A percentile compares a stretch with the other conserved stretches of the same genome.
Conservation (phyloP, 37 sponge, comb jelly and placozoan genomes). For the Cladorhizidae sp. region DNA sequence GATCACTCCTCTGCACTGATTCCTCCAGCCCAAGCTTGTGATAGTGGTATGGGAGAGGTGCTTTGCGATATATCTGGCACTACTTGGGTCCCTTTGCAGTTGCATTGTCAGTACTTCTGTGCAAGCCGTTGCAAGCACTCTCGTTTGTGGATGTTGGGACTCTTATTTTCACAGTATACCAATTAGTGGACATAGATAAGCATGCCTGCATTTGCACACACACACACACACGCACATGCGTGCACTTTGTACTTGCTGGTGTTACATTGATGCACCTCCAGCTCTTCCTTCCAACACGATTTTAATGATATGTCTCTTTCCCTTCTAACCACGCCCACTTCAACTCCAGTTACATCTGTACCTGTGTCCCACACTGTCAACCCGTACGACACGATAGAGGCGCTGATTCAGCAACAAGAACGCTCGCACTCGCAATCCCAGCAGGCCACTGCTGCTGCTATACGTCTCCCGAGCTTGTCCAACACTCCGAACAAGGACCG, state of each 20-base stretch:
- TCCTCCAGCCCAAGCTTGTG: no score
- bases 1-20: no score
- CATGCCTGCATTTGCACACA: not conserved
- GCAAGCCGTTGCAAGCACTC: no score
- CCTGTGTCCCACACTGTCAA: constrained; percentile 22
- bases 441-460: not conserved
- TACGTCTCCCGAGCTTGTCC: not conserved
- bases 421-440: constrained; percentile 26
- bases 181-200: not conserved
- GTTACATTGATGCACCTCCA: not conserved
- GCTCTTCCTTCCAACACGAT: not conserved
- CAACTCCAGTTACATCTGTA: not conserved
- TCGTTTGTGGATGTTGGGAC: no score
- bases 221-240: not conserved
- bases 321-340: not conserved
- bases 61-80: no score
- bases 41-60: no score
- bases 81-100: no score
- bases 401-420: constrained; percentile 23
- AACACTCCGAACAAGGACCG: constrained; percentile 20
- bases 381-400: constrained; percentile 24
- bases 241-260: not conserved
- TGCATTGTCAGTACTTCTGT: no score
- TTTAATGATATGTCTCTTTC: not conserved
- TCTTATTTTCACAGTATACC: no score